Base-by-base conservation (phyloP, 2,888 invertebrate species). In the Drosophila parthenogenetica region DNA sequence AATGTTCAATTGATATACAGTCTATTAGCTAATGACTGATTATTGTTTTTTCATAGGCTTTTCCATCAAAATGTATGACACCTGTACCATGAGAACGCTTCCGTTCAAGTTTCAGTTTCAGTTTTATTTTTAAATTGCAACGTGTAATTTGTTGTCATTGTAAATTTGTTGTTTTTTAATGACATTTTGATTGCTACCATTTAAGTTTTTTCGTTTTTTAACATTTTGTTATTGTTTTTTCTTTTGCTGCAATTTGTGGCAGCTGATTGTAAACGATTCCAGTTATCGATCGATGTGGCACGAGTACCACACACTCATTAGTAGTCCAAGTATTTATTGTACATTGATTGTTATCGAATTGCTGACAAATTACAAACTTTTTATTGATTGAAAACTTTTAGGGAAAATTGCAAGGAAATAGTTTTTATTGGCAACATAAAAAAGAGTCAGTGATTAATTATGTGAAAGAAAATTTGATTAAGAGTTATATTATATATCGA, bases 161-260 rank as follows among this genome's bases (percentile, higher is more conserved):
- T 63, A 17, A 37, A 14, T 63, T 51, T 51, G 51, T 17, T 35
- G 40, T 35, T 17, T 19, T 35, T 40, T 58, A 43, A 67, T 67
- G 53, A 57, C 14, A 25, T 57, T 43, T 64, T 64, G 70, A 76
- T 70, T 66, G 74, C 68, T 40, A 54, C 50, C 78, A 65, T 46
- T 68, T 51, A 61, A 61, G 22, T 53, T 59, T 40, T 37, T 39
- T 40, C 43, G n/a, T 25, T 39, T 45, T 17, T 17, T 17, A 32
- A 46, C n/a, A 4, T 16, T 25, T 16, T 40, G 39, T 51, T 29
- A 7, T 5, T 16, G 35, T 22, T 22, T 22, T 22, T 22, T 22
- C 48, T 19, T 55, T 77, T 45, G 51, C 29, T 22, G 59, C 78
- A 73, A 74, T 74, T 76, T 75, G 74, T 59, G 64, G 69, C 64